A percentile compares a stretch with the other conserved stretches of the same genome.
Evolutionary conservation across 2,888 invertebrate species (phyloP).

Genomic region (Malachius bipustulatus): DNA sequence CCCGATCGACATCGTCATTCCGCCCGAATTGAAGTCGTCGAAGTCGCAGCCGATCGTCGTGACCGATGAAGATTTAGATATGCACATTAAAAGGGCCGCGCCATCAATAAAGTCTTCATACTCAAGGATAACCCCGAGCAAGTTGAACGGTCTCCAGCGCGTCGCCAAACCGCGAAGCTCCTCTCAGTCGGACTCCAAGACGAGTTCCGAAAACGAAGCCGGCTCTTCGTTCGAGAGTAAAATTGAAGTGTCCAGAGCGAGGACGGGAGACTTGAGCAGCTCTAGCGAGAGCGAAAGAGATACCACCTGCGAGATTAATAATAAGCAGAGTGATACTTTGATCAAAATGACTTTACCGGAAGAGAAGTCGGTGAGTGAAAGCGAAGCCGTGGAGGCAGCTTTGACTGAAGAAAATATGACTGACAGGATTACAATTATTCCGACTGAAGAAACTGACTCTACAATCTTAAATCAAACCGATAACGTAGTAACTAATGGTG

Average conservation of each 20-base stretch:
- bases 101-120: no score
- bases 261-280: no score
- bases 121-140: constrained; percentile 37
- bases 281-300: no score
- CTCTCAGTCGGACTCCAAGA: no score
- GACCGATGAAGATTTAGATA: constrained; percentile 55
- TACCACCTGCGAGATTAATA: constrained; percentile 4
- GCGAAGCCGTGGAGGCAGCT: constrained; percentile 19
- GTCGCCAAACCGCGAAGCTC: constrained; percentile 13
- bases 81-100: constrained; percentile 52
- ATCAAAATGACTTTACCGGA: constrained; percentile 10
- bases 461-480: not conserved
- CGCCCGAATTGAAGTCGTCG: constrained; percentile 29
- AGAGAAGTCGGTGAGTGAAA: constrained; percentile 22
- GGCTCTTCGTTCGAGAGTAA: no score
- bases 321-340: constrained; percentile 4
- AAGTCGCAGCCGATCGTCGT: constrained; percentile 45
- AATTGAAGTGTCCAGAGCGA: no score
- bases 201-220: no score
- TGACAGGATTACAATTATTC: no score
- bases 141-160: no score
- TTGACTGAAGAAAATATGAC: constrained; percentile 7
- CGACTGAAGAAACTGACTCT: constrained; percentile 1
- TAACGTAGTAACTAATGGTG: not conserved
- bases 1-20: constrained; percentile 51